Base-by-base conservation (phyloP, 37 sponge, comb jelly and placozoan species). In the Haliclona indistincta region DNA sequence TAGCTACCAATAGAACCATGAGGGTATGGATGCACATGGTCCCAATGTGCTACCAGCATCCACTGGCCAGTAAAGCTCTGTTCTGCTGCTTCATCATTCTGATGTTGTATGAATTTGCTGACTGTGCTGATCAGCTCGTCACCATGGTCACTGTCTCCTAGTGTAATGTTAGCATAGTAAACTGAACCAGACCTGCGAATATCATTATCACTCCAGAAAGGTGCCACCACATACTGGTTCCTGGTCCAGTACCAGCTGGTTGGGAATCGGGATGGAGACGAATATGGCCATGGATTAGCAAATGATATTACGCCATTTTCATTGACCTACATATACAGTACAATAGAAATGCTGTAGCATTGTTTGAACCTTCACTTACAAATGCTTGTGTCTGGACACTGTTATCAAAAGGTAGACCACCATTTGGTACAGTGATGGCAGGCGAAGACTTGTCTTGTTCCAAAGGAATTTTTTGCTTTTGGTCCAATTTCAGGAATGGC, bases 171-270 rank as follows among this genome's bases (percentile, higher is more conserved):
- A n/a, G n/a, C 68, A 34, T 73, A 82, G 23, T 19, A 56, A 3
- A 74, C 75, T 23, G 35, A 20, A 0, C 94, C 94, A 25, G 23
- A 52, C 7, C 38, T 3, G 37, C 83, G 40, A 1, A 70, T 54
- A 61, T 93, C 91, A 54, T 62, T 67, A 43, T 92, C 88, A 52
- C 73, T 42, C 85, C 88, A 88, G 78, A 76, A 92, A 36, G 85
- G 82, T 49, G 93, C 88, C 26, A 88, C 77, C 44, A 89, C 72
- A 25, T 74, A 43, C 25, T 26, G 60, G 7, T 26, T 58, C 28
- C n/a, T 11, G 6, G n/a, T 26, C 22, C 23, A 25, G 26, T 26
- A 8, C 60, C 60, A 58, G 7, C 26, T 20, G 13, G 60, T 58
- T 58, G 60, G 60, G 25, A 58, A 58, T 25, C 26, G 60, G 25